Conservation (phyloP, 1,140 invertebrate genomes). For the Whitmania pigra region DNA sequence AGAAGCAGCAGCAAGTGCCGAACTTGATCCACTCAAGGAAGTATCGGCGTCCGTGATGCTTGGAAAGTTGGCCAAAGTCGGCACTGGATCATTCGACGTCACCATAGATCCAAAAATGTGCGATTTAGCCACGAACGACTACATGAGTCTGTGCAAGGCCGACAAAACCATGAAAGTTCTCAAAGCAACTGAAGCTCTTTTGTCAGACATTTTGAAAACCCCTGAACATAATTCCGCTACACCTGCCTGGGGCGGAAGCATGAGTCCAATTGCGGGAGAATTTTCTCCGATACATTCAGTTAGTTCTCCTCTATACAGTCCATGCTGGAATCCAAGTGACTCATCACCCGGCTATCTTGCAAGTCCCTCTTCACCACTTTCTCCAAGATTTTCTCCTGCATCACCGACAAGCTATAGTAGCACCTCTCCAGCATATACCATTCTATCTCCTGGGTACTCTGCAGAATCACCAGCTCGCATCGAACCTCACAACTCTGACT, state of each 20-base stretch:
- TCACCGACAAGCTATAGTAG: neutral
- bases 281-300: constrained; percentile 65
- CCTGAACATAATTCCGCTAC: constrained; percentile 28
- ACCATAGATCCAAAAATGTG: constrained; percentile 87
- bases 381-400: constrained; percentile 54
- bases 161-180: neutral
- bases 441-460: constrained; percentile 34
- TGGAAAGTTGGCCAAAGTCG: constrained; percentile 91
- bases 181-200: neutral
- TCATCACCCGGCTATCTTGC: constrained; percentile 21
- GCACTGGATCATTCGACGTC: constrained; percentile 93
- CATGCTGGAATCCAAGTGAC: constrained; percentile 46
- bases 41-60: constrained; percentile 99
- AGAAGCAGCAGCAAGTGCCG: constrained; percentile 92
- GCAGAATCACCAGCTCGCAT: constrained; percentile 59
- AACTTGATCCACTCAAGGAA: constrained; percentile 92
- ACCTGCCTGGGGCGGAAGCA: constrained; percentile 53
- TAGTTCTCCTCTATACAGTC: constrained; percentile 53
- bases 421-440: constrained; percentile 15
- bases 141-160: constrained; percentile 74
- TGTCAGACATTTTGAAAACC: constrained; percentile 54
- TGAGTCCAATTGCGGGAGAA: constrained; percentile 86
- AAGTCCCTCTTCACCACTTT: constrained; percentile 42
- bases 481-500: constrained; percentile 22
- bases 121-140: constrained; percentile 57